A percentile compares a stretch with the other conserved stretches of the same genome.
Conservation (phyloP, 2,888 invertebrate genomes). For the Drosophila percnosoma region DNA sequence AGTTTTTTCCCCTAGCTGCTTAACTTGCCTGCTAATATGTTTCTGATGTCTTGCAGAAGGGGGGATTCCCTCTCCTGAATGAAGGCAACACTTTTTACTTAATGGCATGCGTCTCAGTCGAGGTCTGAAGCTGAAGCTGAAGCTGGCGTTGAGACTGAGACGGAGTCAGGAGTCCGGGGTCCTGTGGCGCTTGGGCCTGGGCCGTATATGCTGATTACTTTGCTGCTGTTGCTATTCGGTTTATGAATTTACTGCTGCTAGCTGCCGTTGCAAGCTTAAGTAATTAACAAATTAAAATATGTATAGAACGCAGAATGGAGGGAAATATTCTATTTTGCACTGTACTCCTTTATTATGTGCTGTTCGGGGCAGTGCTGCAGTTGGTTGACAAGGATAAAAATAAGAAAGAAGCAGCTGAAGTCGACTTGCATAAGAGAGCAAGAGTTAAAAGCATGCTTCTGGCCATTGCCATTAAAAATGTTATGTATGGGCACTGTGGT, state of each 20-base stretch:
- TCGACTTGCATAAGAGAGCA: slow-evolving; percentile 23
- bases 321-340: slow-evolving; percentile 22
- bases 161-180: slow-evolving; percentile 1
- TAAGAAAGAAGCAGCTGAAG: slow-evolving; percentile 13
- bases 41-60: slow-evolving; percentile 67
- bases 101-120: slow-evolving; percentile 30
- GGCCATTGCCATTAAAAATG: slow-evolving; percentile 41
- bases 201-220: slow-evolving; percentile 72
- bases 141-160: slow-evolving; percentile 21
- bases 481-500: slow-evolving; percentile 40
- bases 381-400: slow-evolving; percentile 25
- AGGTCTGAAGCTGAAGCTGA: slow-evolving; percentile 22
- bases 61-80: slow-evolving; percentile 10
- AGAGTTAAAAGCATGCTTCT: slow-evolving; percentile 40
- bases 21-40: slow-evolving; percentile 70
- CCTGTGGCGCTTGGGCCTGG: slow-evolving; percentile 25
- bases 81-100: slow-evolving; percentile 51
- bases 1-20: slow-evolving; percentile 29
- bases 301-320: slow-evolving; percentile 40
- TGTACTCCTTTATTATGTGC: not conserved
- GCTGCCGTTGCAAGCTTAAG: slow-evolving; percentile 64
- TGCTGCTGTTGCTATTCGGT: slow-evolving; percentile 56
- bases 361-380: slow-evolving; percentile 23
- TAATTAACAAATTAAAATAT: slow-evolving; percentile 80
- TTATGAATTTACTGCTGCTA: slow-evolving; percentile 65